These are phyloP conservation scores for Cebus imitator DNA, from an alignment of 2,113 vertebrate species.

Conservation along the genomic window DNA sequence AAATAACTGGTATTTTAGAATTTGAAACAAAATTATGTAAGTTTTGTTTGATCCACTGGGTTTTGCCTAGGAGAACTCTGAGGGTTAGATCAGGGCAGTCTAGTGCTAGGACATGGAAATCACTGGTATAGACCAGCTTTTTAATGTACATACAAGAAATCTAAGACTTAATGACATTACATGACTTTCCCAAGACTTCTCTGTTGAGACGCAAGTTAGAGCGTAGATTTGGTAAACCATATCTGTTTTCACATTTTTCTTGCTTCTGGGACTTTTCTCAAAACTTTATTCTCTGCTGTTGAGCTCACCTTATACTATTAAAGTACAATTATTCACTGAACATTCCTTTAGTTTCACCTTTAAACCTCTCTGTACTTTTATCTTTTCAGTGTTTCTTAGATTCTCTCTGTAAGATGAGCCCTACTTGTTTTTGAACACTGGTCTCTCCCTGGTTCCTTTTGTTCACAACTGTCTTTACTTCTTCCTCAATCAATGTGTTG, in stretches of 20 bases:
- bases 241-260: not conserved
- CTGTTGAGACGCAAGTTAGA: not conserved
- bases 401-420: not conserved
- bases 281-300: not conserved
- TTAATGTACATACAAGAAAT: not conserved
- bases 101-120: not conserved
- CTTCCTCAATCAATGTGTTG: constrained; percentile 56
- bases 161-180: not conserved
- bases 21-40: not conserved
- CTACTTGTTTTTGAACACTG: not conserved
- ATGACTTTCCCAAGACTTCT: not conserved
- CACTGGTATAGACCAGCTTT: not conserved
- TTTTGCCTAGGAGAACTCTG: not conserved
- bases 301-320: not conserved
- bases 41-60: not conserved
- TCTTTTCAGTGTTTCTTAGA: not conserved
- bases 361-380: not conserved
- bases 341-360: not conserved
- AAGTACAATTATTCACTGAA: not conserved
- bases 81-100: not conserved
- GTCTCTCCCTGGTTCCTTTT: not conserved
- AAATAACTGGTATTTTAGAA: not conserved
- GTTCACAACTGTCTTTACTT: not conserved
- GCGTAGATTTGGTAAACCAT: not conserved
- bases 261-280: not conserved